Evolutionary conservation across 1,140 invertebrate species (phyloP).

Genomic region (Copidosoma floridanum): DNA sequence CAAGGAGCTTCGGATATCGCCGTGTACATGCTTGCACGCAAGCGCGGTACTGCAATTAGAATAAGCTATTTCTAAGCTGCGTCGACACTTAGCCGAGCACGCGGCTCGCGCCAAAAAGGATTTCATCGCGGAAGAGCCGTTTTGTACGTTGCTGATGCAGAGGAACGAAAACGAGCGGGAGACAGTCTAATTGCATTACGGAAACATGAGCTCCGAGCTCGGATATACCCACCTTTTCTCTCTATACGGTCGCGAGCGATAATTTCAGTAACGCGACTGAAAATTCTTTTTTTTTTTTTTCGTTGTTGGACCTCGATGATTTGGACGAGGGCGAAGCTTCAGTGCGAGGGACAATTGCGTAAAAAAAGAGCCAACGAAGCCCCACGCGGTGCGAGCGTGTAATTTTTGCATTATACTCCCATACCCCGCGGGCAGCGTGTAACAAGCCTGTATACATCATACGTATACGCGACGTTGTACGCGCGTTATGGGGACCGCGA

Average conservation of each 20-base stretch:
- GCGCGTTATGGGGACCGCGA: neutral
- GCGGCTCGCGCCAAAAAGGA: neutral
- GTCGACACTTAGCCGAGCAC: conserved; percentile 6
- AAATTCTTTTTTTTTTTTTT: too few species aligned
- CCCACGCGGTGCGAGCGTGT: neutral
- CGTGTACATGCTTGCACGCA: neutral
- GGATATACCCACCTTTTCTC: neutral
- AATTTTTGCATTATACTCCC: too few species aligned
- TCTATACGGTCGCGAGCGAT: too few species aligned
- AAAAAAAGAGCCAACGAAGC: too few species aligned
- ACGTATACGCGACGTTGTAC: neutral
- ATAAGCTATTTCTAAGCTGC: conserved; percentile 41
- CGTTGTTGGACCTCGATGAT: too few species aligned
- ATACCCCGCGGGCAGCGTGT: too few species aligned
- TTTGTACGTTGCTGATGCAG: neutral
- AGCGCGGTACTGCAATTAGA: conserved; percentile 45
- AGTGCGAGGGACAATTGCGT: too few species aligned
- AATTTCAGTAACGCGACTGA: too few species aligned
- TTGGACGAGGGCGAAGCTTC: too few species aligned
- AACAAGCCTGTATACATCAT: conserved; percentile 21
- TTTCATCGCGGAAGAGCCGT: neutral
- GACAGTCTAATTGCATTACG: conserved; percentile 49
- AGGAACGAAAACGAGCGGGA: conserved; percentile 9
- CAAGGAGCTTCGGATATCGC: too few species aligned
- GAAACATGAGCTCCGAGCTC: conserved; percentile 50